A percentile compares a stretch with the other conserved stretches of the same genome.
These are phyloP conservation scores for Aphidius gifuensis DNA, from an alignment of 1,140 invertebrate genomes.

Conservation along the genomic window DNA sequence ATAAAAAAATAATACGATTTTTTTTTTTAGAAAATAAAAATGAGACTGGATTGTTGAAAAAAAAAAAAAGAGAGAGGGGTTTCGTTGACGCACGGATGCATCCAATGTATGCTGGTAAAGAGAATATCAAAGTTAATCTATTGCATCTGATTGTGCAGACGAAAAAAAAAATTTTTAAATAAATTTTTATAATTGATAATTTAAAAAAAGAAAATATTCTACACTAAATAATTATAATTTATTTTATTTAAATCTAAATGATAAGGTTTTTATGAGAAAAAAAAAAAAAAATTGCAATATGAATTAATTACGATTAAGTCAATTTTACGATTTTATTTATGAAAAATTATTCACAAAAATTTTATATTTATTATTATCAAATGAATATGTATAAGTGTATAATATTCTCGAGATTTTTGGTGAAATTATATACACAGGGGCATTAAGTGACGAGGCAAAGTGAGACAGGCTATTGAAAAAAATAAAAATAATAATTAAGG, in stretches of 20 bases:
- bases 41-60: conserved; percentile 6
- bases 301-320: too few species aligned
- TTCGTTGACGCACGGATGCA: conserved; percentile 22
- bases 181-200: neutral
- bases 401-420: too few species aligned
- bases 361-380: too few species aligned
- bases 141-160: conserved; percentile 2
- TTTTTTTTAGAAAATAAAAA: neutral
- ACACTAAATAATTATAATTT: neutral
- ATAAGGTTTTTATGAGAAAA: neutral
- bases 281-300: neutral
- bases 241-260: too few species aligned
- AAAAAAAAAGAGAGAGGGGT: conserved; percentile 13
- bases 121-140: conserved; percentile 22
- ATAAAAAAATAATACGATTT: neutral
- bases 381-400: too few species aligned
- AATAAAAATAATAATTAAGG: too few species aligned
- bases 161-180: conserved; percentile 1
- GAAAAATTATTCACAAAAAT: too few species aligned
- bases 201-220: neutral
- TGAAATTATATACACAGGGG: too few species aligned
- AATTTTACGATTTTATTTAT: too few species aligned
- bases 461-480: too few species aligned
- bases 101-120: conserved; percentile 17
- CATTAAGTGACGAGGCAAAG: too few species aligned